phyloP scores from a whole-genome alignment of 2,888 invertebrate genomes.

The Torymus tubicola region DNA sequence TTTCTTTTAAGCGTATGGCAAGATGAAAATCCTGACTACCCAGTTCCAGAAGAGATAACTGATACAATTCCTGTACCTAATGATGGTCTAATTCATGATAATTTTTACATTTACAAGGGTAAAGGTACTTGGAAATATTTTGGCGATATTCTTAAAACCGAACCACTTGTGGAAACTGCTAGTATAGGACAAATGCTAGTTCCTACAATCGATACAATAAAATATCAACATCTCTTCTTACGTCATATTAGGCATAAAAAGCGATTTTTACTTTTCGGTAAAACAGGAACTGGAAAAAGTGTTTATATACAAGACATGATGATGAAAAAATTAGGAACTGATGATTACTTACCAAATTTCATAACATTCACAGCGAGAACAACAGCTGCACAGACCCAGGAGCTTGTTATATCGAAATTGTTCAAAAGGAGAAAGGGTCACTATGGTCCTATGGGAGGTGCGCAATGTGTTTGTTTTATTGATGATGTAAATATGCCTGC shows the following conservation, averaged over 20 bases:
- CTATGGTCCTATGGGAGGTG: conserved; percentile 85
- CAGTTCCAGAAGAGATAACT: conserved; percentile 80
- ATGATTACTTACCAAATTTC: conserved; percentile 85
- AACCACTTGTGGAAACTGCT: conserved; percentile 82
- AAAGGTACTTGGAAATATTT: conserved; percentile 93
- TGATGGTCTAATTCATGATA: conserved; percentile 89
- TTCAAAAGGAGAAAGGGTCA: conserved; percentile 84
- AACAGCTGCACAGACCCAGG: conserved; percentile 88
- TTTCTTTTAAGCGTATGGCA: conserved; percentile 80
- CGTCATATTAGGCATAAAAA: conserved; percentile 85
- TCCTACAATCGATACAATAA: conserved; percentile 91
- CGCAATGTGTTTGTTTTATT: conserved; percentile 84
- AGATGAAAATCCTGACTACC: conserved; percentile 76
- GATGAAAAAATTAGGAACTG: conserved; percentile 83
- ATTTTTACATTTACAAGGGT: conserved; percentile 87
- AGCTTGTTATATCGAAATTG: conserved; percentile 85
- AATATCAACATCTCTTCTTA: conserved; percentile 86
- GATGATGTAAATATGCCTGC: conserved; percentile 94
- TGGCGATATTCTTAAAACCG: conserved; percentile 84
- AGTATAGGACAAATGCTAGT: conserved; percentile 86
- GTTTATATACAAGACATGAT: conserved; percentile 86
- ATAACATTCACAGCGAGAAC: conserved; percentile 91
- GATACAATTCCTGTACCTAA: conserved; percentile 87
- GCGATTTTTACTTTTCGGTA: conserved; percentile 87
- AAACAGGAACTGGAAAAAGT: conserved; percentile 92